A percentile compares a stretch with the other conserved stretches of the same genome.
phyloP scores from a whole-genome alignment of 2,797 vertebrate species.

The Delichon dasypus region DNA sequence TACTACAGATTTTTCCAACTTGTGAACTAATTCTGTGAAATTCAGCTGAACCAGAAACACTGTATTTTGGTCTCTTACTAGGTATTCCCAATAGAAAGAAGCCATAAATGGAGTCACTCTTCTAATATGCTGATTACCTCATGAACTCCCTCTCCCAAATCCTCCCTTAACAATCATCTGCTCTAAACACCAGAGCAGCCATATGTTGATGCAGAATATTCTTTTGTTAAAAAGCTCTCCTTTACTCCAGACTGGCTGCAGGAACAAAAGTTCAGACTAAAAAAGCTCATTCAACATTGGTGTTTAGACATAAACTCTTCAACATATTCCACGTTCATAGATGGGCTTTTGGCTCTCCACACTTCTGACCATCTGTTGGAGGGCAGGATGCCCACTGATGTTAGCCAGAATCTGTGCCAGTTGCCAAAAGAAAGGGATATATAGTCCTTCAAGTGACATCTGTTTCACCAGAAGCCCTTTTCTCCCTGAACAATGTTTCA shows the following conservation, averaged over 20 bases:
- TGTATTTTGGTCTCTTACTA: neutral
- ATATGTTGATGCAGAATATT: conserved; percentile 31
- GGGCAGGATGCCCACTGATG: conserved; percentile 21
- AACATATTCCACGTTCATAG: neutral
- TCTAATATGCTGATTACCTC: neutral
- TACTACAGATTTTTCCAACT: neutral
- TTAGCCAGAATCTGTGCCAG: conserved; percentile 15
- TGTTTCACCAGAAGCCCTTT: conserved; percentile 14
- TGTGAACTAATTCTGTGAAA: neutral
- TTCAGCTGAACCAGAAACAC: neutral
- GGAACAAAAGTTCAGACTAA: conserved; percentile 28
- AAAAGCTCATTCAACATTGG: neutral
- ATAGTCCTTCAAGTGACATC: conserved; percentile 26
- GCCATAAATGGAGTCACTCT: neutral
- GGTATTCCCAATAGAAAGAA: neutral
- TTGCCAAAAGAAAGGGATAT: conserved; percentile 30
- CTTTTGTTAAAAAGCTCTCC: conserved; percentile 3
- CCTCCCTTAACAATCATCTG: neutral
- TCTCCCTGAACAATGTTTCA: conserved; percentile 11
- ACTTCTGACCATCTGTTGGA: conserved; percentile 48
- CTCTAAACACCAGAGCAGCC: neutral
- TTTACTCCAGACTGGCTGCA: neutral
- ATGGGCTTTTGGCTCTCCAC: neutral
- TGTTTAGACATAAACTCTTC: neutral
- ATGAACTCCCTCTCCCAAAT: neutral